Base-by-base conservation (phyloP, 2,797 vertebrate species). In the Lagorchestes hirsutus region DNA sequence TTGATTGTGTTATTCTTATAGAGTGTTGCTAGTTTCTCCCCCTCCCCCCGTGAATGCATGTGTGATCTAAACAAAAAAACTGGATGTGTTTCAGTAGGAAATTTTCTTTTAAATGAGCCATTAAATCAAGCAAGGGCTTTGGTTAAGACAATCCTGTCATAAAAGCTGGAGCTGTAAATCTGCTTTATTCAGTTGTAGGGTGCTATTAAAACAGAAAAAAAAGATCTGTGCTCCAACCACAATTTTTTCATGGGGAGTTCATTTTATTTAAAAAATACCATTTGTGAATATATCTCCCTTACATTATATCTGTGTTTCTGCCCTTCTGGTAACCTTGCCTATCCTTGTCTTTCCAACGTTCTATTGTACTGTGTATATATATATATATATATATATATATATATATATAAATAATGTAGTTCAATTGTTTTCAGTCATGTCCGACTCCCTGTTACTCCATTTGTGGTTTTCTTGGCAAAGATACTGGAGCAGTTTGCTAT, bases 231-330 rank as follows among this genome's bases (percentile, higher is more conserved):
- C 13, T 24, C 94, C 96, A 90, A 1, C 74, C 31, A 90, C 52
- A 94, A 74, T 67, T 14, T 8, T 28, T 58, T 58, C 93, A 93
- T 91, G 62, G 34, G 34, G 14, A 40, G 14, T 18, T 4, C 62
- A 54, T 58, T 55, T 95, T 54, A 90, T 96, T 97, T 94, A 34
- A 91, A 96, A 74, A 95, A 94, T 95, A 92, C 6, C 5, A 28
- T 93, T 94, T 74, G 54, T 82, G 54, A 74, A 46, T 29, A 1
- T 94, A 55, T 92, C 90, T 90, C 9, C 34, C 31, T n/a, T 40
- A 40, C 28, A 24, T 28, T 74, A 40, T 29, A 29, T 56, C 67
- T 95, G 9, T 92, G 55, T n/a, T 97, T 62, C 93, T 95, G 40
- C 31, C 9, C 24, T 46, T 12, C 34, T 52, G n/a, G 82, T 87